Evolutionary conservation across 2,888 invertebrate genomes (phyloP), one percentile per base, ranked within the genome.

Genomic region (Amphipoea oculea): DNA sequence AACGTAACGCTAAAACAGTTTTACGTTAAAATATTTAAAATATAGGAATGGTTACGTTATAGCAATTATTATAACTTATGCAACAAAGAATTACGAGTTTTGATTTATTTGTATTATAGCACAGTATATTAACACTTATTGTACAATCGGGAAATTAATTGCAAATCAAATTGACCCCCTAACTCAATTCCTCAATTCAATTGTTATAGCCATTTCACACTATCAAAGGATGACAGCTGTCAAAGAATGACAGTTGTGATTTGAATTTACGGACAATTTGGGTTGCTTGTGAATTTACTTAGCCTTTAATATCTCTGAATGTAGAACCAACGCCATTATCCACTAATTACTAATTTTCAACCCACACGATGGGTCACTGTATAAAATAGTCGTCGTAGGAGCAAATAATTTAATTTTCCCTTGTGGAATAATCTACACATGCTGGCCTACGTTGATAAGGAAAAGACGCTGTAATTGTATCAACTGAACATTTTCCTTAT

Each of bases 401-500:
- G 36, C 12, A 20, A 60, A 62, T 48, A 76, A 73, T 76, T 60
- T 20, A 40, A 73, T 76, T 62, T 62, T 14, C 20, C 48, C n/a
- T 62, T 40, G 48, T n/a, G 60, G 48, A 9, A 62, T 73, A 62
- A 48, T 74, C 60, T 48, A 73, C 29, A 29, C 48, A 74, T 74
- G n/a, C 74, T n/a, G 48, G 62, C n/a, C 14, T n/a, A n/a, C 9
- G 48, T 62, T 62, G 62, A 48, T 40, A 40, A 62, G 40, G 62
- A 76, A 74, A 74, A 51, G 2, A 3, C 20, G 7, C 20, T 36
- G 14, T 48, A n/a, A 73, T 48, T 76, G 48, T 65, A n/a, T 65
- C 20, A 57, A 65, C 17, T n/a, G 40, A 29, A 36, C 11, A 1
- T 40, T 40, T 66, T n/a, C 20, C 40, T 48, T 74, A 29, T 20